phyloP scores from a whole-genome alignment of 2,797 vertebrate species.

The Gadopsis bispinosus region DNA sequence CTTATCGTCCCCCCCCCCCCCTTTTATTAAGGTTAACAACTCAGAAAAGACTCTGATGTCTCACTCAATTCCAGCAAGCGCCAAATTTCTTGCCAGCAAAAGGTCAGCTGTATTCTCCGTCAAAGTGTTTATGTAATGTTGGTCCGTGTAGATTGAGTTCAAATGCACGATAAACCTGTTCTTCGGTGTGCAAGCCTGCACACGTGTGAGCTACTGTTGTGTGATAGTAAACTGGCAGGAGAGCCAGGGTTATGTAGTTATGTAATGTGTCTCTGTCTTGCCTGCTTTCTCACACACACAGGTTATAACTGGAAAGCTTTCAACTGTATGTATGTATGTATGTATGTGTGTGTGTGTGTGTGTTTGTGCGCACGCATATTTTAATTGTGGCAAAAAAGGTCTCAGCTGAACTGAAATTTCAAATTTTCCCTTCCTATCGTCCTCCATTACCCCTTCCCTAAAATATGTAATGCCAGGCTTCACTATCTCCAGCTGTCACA shows the following conservation, averaged over 20 bases:
- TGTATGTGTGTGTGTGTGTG: conserved; percentile 3
- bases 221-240: conserved; percentile 76
- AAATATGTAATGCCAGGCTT: conserved; percentile 25
- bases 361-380: conserved; percentile 34
- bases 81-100: conserved; percentile 23
- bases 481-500: conserved; percentile 28
- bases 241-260: conserved; percentile 61
- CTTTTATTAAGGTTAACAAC: background rate
- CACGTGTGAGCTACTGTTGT: conserved; percentile 75
- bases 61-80: conserved; percentile 16
- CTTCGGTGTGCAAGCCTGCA: conserved; percentile 50
- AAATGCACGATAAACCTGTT: conserved; percentile 29
- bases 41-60: conserved; percentile 16
- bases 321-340: background rate
- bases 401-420: conserved; percentile 21
- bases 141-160: conserved; percentile 18
- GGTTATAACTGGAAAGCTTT: conserved; percentile 45
- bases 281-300: conserved; percentile 15
- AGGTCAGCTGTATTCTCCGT: conserved; percentile 39
- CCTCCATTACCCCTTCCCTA: conserved; percentile 5
- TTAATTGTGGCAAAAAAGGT: conserved; percentile 29
- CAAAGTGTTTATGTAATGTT: conserved; percentile 47
- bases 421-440: conserved; percentile 18
- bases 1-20: background rate
- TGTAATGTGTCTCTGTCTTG: conserved; percentile 63